Evolutionary conservation across 2,797 vertebrate species (phyloP), one percentile per base, ranked within the genome.

Genomic region (Amblyopsis hoosieri): DNA sequence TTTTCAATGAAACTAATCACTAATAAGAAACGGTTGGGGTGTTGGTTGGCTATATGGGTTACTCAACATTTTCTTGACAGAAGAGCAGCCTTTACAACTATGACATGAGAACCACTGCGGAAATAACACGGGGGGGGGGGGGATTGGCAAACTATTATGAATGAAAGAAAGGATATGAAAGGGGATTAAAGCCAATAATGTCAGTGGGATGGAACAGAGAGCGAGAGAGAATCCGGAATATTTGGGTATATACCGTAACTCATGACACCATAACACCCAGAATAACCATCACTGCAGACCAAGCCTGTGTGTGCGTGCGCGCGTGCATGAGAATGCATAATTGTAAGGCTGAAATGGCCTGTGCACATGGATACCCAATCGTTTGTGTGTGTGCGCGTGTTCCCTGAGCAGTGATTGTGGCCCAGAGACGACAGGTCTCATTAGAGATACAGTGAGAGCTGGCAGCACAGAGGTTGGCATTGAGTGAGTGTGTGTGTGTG

Each of bases 351-450:
- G 52, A 23, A 54, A 48, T 12, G 31, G 3, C 45, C 15, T 47
- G 8, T 23, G 45, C 4, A 45, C 19, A 14, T 7, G 37, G 7
- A 14, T 42, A 14, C 15, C 50, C 10, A 8, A 2, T 10, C n/a
- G 46, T 31, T 19, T 42, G 12, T 57, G 19, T n/a, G 14, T 57
- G 45, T 48, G 57, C 10, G 54, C 57, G 37, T 4, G 47, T 62
- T 66, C 72, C 60, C 15, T 61, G 45, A 66, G 76, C 50, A n/a
- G 66, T 66, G 48, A 71, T 72, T 48, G 47, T 69, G 76, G 68
- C 50, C 65, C 45, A 56, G 61, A 64, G 71, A 82, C 12, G 54
- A 83, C 79, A 75, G 63, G 62, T 68, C 71, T 84, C 66, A 81
- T 85, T 82, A 82, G 52, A 50, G 46, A 55, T 45, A 31, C 69